These are phyloP conservation scores for Pangasius sanitwongsei DNA, from an alignment of 2,797 vertebrate genomes.

Conservation along the genomic window DNA sequence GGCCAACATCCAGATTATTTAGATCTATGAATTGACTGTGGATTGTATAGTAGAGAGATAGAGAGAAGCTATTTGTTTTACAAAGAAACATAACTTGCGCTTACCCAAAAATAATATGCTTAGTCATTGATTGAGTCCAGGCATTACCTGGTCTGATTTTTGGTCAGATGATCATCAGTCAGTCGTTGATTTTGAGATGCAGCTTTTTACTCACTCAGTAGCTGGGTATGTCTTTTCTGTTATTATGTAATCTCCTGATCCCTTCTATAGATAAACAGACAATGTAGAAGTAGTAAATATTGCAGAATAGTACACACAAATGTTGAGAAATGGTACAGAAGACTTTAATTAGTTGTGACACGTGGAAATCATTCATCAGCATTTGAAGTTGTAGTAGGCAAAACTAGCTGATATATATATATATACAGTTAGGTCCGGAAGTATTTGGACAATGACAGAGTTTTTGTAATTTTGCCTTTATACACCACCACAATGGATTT, in stretches of 20 bases:
- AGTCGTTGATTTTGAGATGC: conserved; percentile 1
- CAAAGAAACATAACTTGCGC: too few species aligned
- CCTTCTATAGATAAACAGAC: not conserved
- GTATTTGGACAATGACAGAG: too few species aligned
- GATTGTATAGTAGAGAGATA: too few species aligned
- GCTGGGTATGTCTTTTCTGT: conserved; percentile 7
- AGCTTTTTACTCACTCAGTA: conserved; percentile 36
- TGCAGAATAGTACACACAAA: too few species aligned
- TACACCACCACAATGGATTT: too few species aligned
- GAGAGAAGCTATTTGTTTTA: not conserved
- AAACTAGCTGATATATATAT: not conserved
- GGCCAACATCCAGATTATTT: not conserved
- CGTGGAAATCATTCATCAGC: not conserved
- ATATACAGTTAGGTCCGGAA: too few species aligned
- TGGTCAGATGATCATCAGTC: not conserved
- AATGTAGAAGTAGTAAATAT: not conserved
- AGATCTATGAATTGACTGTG: not conserved
- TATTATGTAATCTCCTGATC: conserved; percentile 35
- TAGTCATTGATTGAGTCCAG: conserved; percentile 18
- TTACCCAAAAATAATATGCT: conserved; percentile 16
- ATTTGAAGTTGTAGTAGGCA: not conserved
- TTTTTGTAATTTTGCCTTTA: too few species aligned
- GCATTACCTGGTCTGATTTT: conserved; percentile 14
- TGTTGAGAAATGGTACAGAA: not conserved
- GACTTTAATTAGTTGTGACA: not conserved